phyloP scores from a whole-genome alignment of 2,888 invertebrate species.

The Thalpophila matura region DNA sequence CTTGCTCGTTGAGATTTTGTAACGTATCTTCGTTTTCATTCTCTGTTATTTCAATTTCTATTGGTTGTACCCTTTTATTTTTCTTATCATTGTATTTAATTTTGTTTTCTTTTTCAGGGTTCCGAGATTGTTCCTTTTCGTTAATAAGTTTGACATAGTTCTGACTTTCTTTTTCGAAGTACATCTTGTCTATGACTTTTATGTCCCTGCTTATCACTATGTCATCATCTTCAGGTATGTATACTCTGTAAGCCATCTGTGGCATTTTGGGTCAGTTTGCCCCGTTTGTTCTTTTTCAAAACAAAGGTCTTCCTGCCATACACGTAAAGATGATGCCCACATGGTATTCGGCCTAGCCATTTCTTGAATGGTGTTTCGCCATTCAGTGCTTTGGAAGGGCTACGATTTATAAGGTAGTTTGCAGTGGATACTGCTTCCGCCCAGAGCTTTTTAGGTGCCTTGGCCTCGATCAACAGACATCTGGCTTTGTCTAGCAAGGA shows the following conservation, averaged over 20 bases:
- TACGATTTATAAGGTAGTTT: background rate
- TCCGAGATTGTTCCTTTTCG: background rate
- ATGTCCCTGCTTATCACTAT: background rate
- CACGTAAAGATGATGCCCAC: background rate
- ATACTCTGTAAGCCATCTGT: background rate
- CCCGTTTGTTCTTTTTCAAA: conserved; percentile 4
- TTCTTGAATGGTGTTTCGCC: background rate
- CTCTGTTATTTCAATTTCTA: background rate
- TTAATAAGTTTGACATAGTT: background rate
- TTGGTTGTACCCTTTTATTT: background rate
- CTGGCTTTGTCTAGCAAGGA: background rate
- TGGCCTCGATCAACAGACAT: too few relatives aligned
- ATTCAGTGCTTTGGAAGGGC: background rate
- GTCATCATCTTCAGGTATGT: background rate
- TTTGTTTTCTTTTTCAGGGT: too few relatives aligned
- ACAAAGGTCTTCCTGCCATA: background rate
- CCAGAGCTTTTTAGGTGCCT: too few relatives aligned
- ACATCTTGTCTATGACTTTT: background rate
- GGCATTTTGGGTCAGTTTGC: background rate
- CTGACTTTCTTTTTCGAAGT: too few relatives aligned
- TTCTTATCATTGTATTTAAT: too few relatives aligned
- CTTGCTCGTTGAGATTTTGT: background rate
- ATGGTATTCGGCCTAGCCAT: background rate
- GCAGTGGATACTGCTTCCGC: background rate
- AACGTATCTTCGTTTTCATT: background rate